These are phyloP conservation scores for Muschampia plurimacula DNA, from an alignment of 2,888 invertebrate genomes.

Conservation along the genomic window DNA sequence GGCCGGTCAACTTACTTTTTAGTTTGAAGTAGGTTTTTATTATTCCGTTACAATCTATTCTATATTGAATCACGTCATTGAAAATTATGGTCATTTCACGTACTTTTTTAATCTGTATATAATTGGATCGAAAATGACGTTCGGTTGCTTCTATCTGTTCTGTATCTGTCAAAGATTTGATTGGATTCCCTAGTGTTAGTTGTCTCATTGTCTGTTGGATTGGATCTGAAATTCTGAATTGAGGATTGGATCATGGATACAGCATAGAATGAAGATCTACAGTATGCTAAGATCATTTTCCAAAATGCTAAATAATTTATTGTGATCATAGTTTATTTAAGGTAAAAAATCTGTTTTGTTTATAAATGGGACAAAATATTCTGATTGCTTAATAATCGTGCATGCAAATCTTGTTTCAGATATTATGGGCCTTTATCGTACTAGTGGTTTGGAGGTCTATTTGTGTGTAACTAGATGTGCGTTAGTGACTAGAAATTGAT, in stretches of 20 bases:
- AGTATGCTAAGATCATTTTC: slow-evolving; percentile 54
- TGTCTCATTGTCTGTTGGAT: too few species aligned
- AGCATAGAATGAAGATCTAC: slow-evolving; percentile 52
- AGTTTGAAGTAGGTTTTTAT: too few species aligned
- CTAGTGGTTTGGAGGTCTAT: slow-evolving; percentile 71
- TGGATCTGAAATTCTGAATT: too few species aligned
- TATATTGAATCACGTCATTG: too few species aligned
- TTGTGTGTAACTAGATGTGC: slow-evolving; percentile 66
- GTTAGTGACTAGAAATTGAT: slow-evolving; percentile 73
- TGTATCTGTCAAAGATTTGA: slow-evolving; percentile 12
- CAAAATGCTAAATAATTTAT: slow-evolving; percentile 59
- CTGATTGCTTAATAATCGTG: slow-evolving; percentile 37
- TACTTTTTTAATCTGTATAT: neutral
- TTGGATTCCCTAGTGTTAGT: too few species aligned
- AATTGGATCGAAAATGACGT: slow-evolving; percentile 44
- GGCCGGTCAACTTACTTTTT: too few species aligned
- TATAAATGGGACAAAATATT: neutral
- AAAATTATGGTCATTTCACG: neutral
- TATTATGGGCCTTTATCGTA: slow-evolving; percentile 75
- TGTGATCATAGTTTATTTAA: slow-evolving; percentile 53
- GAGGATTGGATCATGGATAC: neutral
- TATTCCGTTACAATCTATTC: too few species aligned
- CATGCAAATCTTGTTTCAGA: slow-evolving; percentile 78
- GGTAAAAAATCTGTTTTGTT: slow-evolving; percentile 41
- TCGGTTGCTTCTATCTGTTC: slow-evolving; percentile 22